Conservation (phyloP, 2,888 invertebrate species). For the Scelioninae gen. 2 region DNA sequence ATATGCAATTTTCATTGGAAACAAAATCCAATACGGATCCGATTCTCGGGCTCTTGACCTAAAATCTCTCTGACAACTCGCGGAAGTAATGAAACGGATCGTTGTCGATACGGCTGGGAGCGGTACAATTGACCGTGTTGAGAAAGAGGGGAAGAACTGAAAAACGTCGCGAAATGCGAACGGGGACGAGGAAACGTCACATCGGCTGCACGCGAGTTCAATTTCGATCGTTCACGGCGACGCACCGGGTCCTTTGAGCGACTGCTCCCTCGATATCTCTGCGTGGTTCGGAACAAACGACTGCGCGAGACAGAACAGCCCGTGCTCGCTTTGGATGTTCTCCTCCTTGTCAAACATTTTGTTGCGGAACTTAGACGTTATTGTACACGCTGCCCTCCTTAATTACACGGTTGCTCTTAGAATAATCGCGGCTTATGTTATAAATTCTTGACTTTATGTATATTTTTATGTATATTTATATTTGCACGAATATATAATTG, state of each 20-base stretch:
- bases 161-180: not conserved
- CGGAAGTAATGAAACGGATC: constrained; percentile 49
- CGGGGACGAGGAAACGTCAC: constrained; percentile 10
- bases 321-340: not conserved
- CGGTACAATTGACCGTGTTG: constrained; percentile 33
- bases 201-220: constrained; percentile 25
- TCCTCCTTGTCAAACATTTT: not conserved
- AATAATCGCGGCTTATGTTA: constrained; percentile 46
- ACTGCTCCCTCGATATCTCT: constrained; percentile 42
- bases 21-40: constrained; percentile 52
- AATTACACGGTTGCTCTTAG: constrained; percentile 27
- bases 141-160: constrained; percentile 1
- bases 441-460: constrained; percentile 45
- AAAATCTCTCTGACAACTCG: constrained; percentile 56
- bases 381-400: constrained; percentile 36
- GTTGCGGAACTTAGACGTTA: constrained; percentile 23
- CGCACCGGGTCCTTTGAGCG: constrained; percentile 8
- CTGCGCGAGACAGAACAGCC: constrained; percentile 7
- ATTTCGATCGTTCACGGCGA: constrained; percentile 31
- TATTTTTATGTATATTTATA: constrained; percentile 51
- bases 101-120: constrained; percentile 33
- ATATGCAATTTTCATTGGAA: constrained; percentile 58
- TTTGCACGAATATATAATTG: constrained; percentile 39
- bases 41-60: constrained; percentile 56
- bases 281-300: constrained; percentile 21